Percentiles rank a stretch among this genome's conserved stretches.
Evolutionary conservation across 2,113 vertebrate genomes (phyloP).

Genomic region (Muntiacus muntjak): DNA sequence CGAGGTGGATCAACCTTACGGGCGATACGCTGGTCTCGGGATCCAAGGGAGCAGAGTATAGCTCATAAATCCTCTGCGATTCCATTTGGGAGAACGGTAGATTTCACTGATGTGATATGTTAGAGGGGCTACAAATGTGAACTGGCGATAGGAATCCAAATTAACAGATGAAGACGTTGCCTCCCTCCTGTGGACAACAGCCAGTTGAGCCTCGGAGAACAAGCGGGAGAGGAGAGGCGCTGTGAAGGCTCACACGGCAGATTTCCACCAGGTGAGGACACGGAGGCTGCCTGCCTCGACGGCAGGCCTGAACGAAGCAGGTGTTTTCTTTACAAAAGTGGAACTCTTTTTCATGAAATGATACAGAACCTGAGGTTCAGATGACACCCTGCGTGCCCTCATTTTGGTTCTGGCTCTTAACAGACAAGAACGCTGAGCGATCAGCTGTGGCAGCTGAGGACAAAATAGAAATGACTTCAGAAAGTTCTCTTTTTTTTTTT

Average conservation of each 20-base stretch:
- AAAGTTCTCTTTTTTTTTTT: not conserved
- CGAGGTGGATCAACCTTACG: fast-evolving
- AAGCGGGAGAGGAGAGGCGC: not conserved
- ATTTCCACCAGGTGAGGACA: not conserved
- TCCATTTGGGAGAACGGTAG: not conserved
- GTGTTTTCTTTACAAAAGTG: not conserved
- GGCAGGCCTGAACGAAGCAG: not conserved
- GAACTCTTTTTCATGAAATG: not conserved
- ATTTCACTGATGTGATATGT: not conserved
- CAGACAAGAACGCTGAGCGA: not conserved
- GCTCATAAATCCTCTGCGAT: not conserved
- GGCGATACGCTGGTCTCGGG: fast-evolving
- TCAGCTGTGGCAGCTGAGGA: not conserved
- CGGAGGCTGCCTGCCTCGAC: too few relatives aligned
- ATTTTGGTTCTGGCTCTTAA: not conserved
- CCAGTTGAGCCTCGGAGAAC: not conserved
- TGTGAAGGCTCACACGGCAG: not conserved
- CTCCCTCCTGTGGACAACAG: not conserved
- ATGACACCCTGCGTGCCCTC: not conserved
- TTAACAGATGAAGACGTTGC: fast-evolving
- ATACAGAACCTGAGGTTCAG: not conserved
- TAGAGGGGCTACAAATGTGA: not conserved
- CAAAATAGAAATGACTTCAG: not conserved
- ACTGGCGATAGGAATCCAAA: too few relatives aligned
- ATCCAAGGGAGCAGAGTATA: fast-evolving